Conservation (phyloP, 2,113 vertebrate genomes). For the Antigone vipio region DNA sequence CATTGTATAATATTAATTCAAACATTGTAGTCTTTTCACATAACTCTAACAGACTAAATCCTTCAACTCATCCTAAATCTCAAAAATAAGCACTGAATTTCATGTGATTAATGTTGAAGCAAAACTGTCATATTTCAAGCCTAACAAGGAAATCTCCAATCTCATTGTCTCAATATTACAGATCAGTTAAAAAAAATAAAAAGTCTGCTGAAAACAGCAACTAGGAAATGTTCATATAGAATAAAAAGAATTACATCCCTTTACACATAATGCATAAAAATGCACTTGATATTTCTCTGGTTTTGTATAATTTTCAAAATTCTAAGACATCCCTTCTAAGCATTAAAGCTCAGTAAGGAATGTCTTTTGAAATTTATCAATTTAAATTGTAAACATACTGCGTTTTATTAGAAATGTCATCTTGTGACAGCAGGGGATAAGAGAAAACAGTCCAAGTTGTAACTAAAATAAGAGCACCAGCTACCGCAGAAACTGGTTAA, state of each 20-base stretch:
- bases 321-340: not conserved
- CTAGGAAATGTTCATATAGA: not conserved
- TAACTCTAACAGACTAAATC: not conserved
- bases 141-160: not conserved
- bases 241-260: not conserved
- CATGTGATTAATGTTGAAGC: not conserved
- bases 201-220: not conserved
- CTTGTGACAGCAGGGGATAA: not conserved
- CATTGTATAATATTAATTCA: not conserved
- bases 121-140: not conserved
- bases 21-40: not conserved
- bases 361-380: not conserved
- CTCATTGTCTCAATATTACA: not conserved
- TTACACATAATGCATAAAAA: not conserved
- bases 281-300: not conserved
- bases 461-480: not conserved
- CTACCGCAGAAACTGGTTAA: not conserved
- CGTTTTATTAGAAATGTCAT: not conserved
- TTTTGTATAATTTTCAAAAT: not conserved
- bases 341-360: not conserved
- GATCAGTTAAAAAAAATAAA: not conserved
- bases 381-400: not conserved
- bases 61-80: not conserved
- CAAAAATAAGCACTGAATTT: not conserved
- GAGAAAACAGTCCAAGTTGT: not conserved